Evolutionary conservation across 2,888 invertebrate species (phyloP), one percentile per base, ranked within the genome.

Genomic region (Andrena camellia): DNA sequence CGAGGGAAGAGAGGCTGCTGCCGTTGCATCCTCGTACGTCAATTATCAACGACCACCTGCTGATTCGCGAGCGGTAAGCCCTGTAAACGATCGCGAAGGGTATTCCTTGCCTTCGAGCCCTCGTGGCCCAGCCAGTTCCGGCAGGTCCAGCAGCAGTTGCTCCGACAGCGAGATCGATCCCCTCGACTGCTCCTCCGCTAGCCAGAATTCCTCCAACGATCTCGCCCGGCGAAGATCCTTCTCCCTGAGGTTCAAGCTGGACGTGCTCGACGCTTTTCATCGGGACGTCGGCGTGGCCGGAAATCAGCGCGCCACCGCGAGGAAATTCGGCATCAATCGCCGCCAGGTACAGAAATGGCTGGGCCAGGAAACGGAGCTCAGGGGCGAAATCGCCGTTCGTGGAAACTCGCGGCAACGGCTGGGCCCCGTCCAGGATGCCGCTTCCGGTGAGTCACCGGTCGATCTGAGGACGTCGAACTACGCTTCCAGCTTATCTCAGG

Each of bases 301-400:
- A 0, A 95, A 95, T 86, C 95, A 95, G 79, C 90, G 95, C 62
- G 95, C 95, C 50, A 95, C 95, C 2, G 95, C 95, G 4, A 92
- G 95, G 64, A 95, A 95, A 88, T 95, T 94, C 84, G 94, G 94
- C 74, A 95, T 95, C 72, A 95, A 95, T 88, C 93, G 95, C 7
- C 93, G 95, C 17, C 95, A 95, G 90, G 95, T 95, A 42, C 95
- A 95, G 83, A 95, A 95, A 86, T 95, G 95, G 95, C 88, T 95
- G 2, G 93, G 94, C 13, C 94, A 95, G 82, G 95, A 95, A 82
- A 85, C 88, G 10, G 92, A 94, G 8, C 90, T 95, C 2, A 90
- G 94, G 8, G 93, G 93, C 20, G 94, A 94, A 79, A 92, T 93
- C 20, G 90, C 90, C 0, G 87, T 92, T 2, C 87, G 93, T 10